phyloP scores from a whole-genome alignment of 1,140 invertebrate genomes.

The Drosophila mojavensis region DNA sequence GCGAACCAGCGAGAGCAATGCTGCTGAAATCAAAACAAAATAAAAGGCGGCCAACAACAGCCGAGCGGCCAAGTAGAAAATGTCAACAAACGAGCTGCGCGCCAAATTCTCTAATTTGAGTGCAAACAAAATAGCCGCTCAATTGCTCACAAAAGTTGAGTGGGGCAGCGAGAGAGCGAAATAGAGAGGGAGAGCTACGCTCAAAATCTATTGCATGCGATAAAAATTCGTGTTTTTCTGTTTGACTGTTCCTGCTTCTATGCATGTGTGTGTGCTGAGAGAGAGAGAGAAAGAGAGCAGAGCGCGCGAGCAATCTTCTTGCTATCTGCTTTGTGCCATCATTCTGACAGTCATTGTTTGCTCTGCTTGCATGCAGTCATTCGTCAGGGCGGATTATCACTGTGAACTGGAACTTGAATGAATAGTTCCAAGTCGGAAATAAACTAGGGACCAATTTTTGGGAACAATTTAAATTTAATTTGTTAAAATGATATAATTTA shows the following conservation, averaged over 20 bases:
- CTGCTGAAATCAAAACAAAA: slow-evolving; percentile 67
- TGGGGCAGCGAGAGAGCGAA: slow-evolving; percentile 8
- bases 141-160: slow-evolving; percentile 17
- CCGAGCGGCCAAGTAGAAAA: slow-evolving; percentile 58
- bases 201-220: slow-evolving; percentile 63
- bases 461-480: too few species aligned
- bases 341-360: slow-evolving; percentile 70
- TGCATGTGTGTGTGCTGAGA: slow-evolving; percentile 19
- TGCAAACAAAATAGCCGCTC: slow-evolving; percentile 18
- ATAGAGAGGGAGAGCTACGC: slow-evolving; percentile 14
- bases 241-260: slow-evolving; percentile 10
- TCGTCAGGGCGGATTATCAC: slow-evolving; percentile 57
- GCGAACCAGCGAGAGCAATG: background rate
- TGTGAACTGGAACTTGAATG: slow-evolving; percentile 34
- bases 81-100: slow-evolving; percentile 80
- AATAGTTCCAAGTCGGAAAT: slow-evolving; percentile 1
- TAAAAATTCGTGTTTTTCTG: slow-evolving; percentile 17
- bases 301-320: slow-evolving; percentile 25
- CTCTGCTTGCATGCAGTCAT: slow-evolving; percentile 38
- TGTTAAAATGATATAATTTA: too few species aligned
- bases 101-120: slow-evolving; percentile 70
- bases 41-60: slow-evolving; percentile 48
- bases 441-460: too few species aligned
- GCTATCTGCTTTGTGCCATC: slow-evolving; percentile 40
- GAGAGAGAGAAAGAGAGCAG: background rate